Evolutionary conservation across 2,888 invertebrate genomes (phyloP), one percentile per base, ranked within the genome.

Genomic region (Pheosia tremula): DNA sequence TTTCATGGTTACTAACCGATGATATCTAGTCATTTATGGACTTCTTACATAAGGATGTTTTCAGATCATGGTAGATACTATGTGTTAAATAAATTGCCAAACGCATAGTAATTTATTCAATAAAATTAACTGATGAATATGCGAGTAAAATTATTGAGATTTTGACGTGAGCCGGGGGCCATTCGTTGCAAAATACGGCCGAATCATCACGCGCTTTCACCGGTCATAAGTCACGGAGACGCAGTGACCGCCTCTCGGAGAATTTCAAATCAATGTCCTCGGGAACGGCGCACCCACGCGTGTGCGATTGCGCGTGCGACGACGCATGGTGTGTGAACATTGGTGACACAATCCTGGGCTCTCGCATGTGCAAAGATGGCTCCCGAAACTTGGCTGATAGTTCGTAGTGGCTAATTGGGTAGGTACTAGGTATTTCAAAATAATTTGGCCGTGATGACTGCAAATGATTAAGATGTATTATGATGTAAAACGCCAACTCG

Each of bases 201-300:
- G 69, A 71, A 74, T 68, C 69, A 66, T 68, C 62, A 57, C 67
- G 68, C 79, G 77, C 88, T 88, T 88, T 88, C 88, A 83, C 87
- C 78, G 69, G 72, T 63, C 75, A 78, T 78, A 81, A 83, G 79
- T 84, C 83, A 85, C 84, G 77, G 75, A 75, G 79, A 77, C 56
- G 56, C 56, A 7, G 36, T 5, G 43, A 45, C 59, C 59, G 60
- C 59, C 50, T 56, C 36, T 43, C 55, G 55, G 55, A 11, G 55
- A 39, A 55, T 39, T n/a, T 55, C 39, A 55, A 39, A 39, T 55
- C 55, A 55, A 55, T 39, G 39, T 39, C 55, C 13, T 55, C n/a
- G 10, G 3, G 8, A 53, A 24, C 11, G 24, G 7, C 38, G n/a
- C 53, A 38, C 53, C 53, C 37, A 53, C 55, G 55, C 39, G 9